Base-by-base conservation (phyloP, 2,888 invertebrate genomes). In the Sipunculus nudus region DNA sequence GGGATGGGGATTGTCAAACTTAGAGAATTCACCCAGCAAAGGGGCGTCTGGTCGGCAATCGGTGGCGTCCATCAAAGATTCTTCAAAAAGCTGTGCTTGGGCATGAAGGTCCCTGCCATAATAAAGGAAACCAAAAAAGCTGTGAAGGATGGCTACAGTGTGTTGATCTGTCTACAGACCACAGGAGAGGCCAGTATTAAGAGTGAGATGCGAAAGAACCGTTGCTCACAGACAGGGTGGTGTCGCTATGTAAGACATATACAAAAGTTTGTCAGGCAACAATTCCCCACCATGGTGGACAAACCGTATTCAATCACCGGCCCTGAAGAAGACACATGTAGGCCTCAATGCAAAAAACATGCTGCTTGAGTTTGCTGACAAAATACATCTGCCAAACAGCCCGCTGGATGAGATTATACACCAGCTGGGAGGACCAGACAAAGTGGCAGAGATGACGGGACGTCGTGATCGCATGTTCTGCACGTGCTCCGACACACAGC, bases 21-120 rank as follows among this genome's bases (percentile, higher is more conserved):
- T n/a, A n/a, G n/a, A n/a, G n/a, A n/a, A n/a, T n/a, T n/a, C n/a
- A n/a, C n/a, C n/a, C n/a, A n/a, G n/a, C n/a, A n/a, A n/a, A n/a
- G n/a, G n/a, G n/a, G n/a, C n/a, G n/a, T n/a, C n/a, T n/a, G n/a
- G n/a, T n/a, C n/a, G n/a, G n/a, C n/a, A n/a, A n/a, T n/a, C n/a
- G n/a, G n/a, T n/a, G n/a, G n/a, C n/a, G n/a, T n/a, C n/a, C n/a
- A n/a, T n/a, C n/a, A n/a, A n/a, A n/a, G n/a, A n/a, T n/a, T n/a
- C n/a, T n/a, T n/a, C n/a, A n/a, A n/a, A n/a, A n/a, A n/a, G n/a
- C n/a, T n/a, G n/a, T n/a, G 81, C 54, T 72, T 80, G 85, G 86
- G 75, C 83, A 87, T 68, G 86, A 87, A 76, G 67, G 80, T 77
- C 38, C 77, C 75, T 21, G 70, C 73, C 81, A 73, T 79, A 21